Evolutionary conservation across 2,113 vertebrate genomes (phyloP), one percentile per base, ranked within the genome.

Genomic region (Hassar affinis): DNA sequence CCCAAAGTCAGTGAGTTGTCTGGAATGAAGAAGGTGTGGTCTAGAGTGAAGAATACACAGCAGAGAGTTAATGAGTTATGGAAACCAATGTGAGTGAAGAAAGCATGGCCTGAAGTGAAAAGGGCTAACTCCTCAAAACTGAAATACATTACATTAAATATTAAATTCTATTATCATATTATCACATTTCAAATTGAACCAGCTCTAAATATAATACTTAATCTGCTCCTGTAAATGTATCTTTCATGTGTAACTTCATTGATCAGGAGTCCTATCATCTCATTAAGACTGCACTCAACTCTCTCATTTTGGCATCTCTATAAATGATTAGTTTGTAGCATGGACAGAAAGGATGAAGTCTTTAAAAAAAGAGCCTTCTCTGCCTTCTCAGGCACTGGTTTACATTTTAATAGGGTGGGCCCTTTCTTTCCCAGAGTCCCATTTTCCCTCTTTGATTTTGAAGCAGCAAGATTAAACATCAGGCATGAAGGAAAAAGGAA

Each of bases 381-480:
- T 91, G 86, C 84, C 79, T 69, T 86, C 79, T 84, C 80, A 87
- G 83, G 85, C 81, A 30, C 88, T 89, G 79, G 74, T 89, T 84
- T 89, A 82, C 80, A 51, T 64, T 83, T 87, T 92, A 92, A 90
- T 89, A 83, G 88, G 62, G 75, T 79, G 69, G 35, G 72, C 72
- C 82, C 84, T 71, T 84, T 47, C 54, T 25, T 79, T 51, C 45
- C 81, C 76, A 80, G 59, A 89, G 87, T 85, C 86, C 82, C 11
- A 25, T 80, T 89, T 90, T 90, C 84, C 79, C 47, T 82, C 88
- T 89, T 89, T 91, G 86, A 91, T 91, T 92, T 25, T 7, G 3
- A 54, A 22, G 75, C 87, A 90, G 87, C 84, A 91, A 84, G 75
- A 84, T 85, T 84, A 90, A 90, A 91, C 59, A 35, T 76, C 57